phyloP scores from a whole-genome alignment of 2,888 invertebrate species.

The Microchrysa polita region DNA sequence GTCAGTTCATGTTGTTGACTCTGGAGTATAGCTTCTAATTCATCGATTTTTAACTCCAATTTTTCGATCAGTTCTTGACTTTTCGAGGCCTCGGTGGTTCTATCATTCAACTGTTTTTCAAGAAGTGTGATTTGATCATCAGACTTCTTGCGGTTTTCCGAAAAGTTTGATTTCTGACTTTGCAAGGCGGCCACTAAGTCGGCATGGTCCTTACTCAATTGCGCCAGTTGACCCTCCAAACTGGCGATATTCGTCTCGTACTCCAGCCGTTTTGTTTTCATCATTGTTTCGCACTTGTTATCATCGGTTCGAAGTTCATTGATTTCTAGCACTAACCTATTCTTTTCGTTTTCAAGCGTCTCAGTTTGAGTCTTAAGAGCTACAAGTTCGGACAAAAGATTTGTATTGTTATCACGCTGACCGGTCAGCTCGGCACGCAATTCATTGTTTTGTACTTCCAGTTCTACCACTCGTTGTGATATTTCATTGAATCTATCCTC shows the following conservation, averaged over 20 bases:
- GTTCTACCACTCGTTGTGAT: conserved; percentile 13
- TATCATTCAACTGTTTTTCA: conserved; percentile 52
- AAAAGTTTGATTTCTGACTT: conserved; percentile 53
- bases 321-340: conserved; percentile 57
- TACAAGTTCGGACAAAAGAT: conserved; percentile 56
- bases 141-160: conserved; percentile 53
- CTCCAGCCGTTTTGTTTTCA: conserved; percentile 49
- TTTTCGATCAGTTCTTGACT: neutral
- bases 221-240: conserved; percentile 55
- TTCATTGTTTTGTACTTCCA: conserved; percentile 31
- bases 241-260: conserved; percentile 54
- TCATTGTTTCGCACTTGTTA: conserved; percentile 52
- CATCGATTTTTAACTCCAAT: too few relatives aligned
- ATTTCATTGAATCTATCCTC: conserved; percentile 39
- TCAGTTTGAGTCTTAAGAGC: conserved; percentile 57
- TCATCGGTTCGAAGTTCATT: conserved; percentile 56
- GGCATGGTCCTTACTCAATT: conserved; percentile 56
- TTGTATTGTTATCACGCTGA: conserved; percentile 51
- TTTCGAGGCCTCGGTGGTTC: conserved; percentile 20
- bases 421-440: conserved; percentile 10
- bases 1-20: conserved; percentile 42
- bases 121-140: conserved; percentile 53
- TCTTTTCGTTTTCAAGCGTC: conserved; percentile 56
- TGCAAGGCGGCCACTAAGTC: conserved; percentile 56
- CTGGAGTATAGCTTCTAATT: conserved; percentile 40